phyloP scores from a whole-genome alignment of 2,888 invertebrate genomes.

The Mimumesa dahlbomi region DNA sequence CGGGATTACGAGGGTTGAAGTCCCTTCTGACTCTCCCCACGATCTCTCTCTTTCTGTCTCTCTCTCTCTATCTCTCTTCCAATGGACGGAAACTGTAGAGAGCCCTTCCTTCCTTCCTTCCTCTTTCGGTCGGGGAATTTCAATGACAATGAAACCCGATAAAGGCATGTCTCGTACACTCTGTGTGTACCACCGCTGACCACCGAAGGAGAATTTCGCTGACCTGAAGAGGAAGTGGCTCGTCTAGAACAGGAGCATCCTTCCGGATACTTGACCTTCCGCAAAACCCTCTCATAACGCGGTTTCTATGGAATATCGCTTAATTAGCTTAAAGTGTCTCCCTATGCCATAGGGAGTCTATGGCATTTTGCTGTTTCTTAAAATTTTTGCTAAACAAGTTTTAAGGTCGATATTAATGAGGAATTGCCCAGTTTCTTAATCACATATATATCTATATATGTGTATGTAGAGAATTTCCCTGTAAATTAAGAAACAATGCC shows the following conservation, averaged over 20 bases:
- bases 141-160: slow-evolving; percentile 74
- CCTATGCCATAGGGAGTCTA: too few species aligned
- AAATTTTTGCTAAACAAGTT: too few species aligned
- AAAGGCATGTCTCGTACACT: slow-evolving; percentile 37
- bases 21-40: slow-evolving; percentile 30
- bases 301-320: too few species aligned
- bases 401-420: too few species aligned
- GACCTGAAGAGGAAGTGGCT: slow-evolving; percentile 31
- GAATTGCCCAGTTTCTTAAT: too few species aligned
- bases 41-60: slow-evolving; percentile 26
- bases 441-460: too few species aligned
- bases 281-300: too few species aligned
- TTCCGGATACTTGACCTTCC: slow-evolving; percentile 7
- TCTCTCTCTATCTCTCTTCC: slow-evolving; percentile 40
- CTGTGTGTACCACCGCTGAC: slow-evolving; percentile 48
- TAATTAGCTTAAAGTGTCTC: too few species aligned
- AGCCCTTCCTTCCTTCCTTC: slow-evolving; percentile 67
- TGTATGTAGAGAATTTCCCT: too few species aligned
- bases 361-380: too few species aligned
- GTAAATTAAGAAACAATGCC: too few species aligned
- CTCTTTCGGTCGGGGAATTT: slow-evolving; percentile 67
- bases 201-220: slow-evolving; percentile 21
- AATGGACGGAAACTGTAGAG: slow-evolving; percentile 74
- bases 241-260: slow-evolving; percentile 1
- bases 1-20: slow-evolving; percentile 76